phyloP scores from a whole-genome alignment of 2,797 vertebrate genomes.

The Schizopygopsis malacanthus region DNA sequence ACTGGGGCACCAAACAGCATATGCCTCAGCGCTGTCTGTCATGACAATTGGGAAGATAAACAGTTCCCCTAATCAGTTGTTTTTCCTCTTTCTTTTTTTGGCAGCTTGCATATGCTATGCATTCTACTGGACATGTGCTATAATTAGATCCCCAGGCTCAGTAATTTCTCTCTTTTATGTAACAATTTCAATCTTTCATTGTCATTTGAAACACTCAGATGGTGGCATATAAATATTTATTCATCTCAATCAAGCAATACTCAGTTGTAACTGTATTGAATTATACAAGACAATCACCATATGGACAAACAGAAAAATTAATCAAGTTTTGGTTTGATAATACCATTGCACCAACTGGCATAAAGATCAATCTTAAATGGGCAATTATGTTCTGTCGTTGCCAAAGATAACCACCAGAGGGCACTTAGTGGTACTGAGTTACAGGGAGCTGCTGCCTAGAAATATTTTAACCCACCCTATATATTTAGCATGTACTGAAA shows the following conservation, averaged over 20 bases:
- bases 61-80: constrained; percentile 19
- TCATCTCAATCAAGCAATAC: neutral
- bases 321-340: neutral
- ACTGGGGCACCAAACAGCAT: constrained; percentile 29
- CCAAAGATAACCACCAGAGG: constrained; percentile 69
- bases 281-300: neutral
- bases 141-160: constrained; percentile 28
- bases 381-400: neutral
- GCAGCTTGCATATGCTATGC: constrained; percentile 30
- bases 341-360: neutral
- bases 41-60: constrained; percentile 34
- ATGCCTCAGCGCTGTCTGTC: constrained; percentile 40
- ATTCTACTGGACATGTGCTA: constrained; percentile 6
- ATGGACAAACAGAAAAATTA: constrained; percentile 4
- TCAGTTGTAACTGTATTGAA: neutral
- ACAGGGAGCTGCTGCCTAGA: neutral
- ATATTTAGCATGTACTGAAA: neutral
- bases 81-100: neutral
- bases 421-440: constrained; percentile 60
- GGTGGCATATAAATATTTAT: neutral
- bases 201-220: constrained; percentile 17
- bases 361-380: constrained; percentile 7
- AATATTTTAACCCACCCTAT: neutral
- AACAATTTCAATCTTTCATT: constrained; percentile 14
- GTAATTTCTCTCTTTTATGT: constrained; percentile 27